These are phyloP conservation scores for Eupithecia abbreviata DNA, from an alignment of 2,888 invertebrate genomes.

Conservation along the genomic window DNA sequence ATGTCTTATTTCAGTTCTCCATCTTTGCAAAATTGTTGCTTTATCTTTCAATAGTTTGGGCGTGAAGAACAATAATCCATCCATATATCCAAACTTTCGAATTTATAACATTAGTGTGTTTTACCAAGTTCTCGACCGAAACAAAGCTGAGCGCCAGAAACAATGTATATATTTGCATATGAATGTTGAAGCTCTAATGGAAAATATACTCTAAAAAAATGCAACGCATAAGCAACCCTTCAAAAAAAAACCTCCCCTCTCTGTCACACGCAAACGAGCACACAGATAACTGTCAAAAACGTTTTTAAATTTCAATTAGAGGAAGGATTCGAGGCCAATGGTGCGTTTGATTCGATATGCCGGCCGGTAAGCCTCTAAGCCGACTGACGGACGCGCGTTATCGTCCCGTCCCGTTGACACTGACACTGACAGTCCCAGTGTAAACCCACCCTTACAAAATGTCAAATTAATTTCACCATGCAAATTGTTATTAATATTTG, in stretches of 20 bases:
- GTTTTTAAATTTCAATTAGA: slow-evolving; percentile 71
- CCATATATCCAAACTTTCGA: too few species aligned
- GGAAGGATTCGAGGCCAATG: slow-evolving; percentile 62
- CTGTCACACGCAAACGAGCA: slow-evolving; percentile 55
- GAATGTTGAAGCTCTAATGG: slow-evolving; percentile 22
- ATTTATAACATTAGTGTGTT: neutral
- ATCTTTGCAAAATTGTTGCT: neutral
- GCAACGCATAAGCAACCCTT: slow-evolving; percentile 32
- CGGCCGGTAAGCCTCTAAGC: slow-evolving; percentile 62
- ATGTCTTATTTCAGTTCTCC: neutral
- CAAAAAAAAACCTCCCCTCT: slow-evolving; percentile 39
- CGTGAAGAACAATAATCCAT: neutral
- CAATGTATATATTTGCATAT: slow-evolving; percentile 28
- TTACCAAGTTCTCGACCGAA: neutral
- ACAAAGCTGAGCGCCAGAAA: neutral
- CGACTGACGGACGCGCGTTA: slow-evolving; percentile 55
- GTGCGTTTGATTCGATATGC: slow-evolving; percentile 64
- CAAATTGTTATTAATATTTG: slow-evolving; percentile 43
- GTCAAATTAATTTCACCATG: slow-evolving; percentile 41
- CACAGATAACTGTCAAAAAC: slow-evolving; percentile 63
- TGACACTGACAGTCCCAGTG: slow-evolving; percentile 41
- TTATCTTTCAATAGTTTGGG: neutral
- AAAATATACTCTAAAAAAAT: slow-evolving; percentile 31
- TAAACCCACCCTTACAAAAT: slow-evolving; percentile 34
- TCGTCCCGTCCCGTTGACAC: slow-evolving; percentile 45